Evolutionary conservation across 2,113 vertebrate genomes (phyloP), one percentile per base, ranked within the genome.

Genomic region (Chaetura pelagica): DNA sequence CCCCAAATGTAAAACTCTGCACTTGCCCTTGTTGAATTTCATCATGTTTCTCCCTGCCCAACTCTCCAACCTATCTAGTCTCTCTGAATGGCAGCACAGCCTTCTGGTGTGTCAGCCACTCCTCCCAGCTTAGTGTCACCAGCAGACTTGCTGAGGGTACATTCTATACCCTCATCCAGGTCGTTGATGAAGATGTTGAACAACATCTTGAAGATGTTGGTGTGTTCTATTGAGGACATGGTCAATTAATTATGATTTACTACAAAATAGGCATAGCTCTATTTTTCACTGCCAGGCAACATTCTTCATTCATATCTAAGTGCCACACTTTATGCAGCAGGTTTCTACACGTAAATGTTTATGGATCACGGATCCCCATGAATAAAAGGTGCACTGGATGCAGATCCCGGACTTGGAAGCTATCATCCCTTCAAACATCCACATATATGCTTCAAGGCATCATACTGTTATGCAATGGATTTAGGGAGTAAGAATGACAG

Each of bases 381-480:
- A 42, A 83, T 42, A 58, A 35, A 48, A 2, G 9, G 63, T 40
- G 59, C 26, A 40, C 49, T 55, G 38, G 55, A 29, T 59, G 17
- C 22, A 51, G 14, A 17, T 38, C 42, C 12, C 4, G 4, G 35
- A 38, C 49, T 29, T 48, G 24, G 2, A 23, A 42, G 32, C 18
- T 66, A 34, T 44, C 49, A 26, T 66, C 58, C 74, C 49, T 89
- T 61, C 66, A 76, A 61, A 75, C 7, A 38, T 34, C 32, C 32
- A 42, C 23, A 35, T 11, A 5, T 57, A 22, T 74, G 40, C 67
- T 57, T 49, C 4, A 40, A 16, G 20, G 68, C 32, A 58, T 19
- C 5, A 1, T 21, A n/a, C 16, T 51, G n/a, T 51, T 49, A 42
- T 0, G 0, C 6, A 18, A 64, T 7, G n/a, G 48, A 57, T 69